Evolutionary conservation across 23 tunicate species (phyloP).

Genomic region (Styela plicata): DNA sequence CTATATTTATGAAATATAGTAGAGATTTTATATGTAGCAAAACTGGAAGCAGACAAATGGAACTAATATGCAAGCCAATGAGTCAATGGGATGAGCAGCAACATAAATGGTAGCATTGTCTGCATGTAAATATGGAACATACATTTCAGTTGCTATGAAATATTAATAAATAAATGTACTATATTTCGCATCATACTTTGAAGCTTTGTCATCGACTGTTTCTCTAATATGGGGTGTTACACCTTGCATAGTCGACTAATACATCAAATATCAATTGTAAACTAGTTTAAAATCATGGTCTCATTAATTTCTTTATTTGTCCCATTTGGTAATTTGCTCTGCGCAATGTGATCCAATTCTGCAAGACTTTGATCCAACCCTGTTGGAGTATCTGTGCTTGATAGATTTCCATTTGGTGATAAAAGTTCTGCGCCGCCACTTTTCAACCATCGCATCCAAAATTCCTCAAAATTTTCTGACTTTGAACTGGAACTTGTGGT

Average conservation of each 20-base stretch:
- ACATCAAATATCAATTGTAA: too few species aligned
- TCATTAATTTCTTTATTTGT: conserved; percentile 1
- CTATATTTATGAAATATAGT: too few species aligned
- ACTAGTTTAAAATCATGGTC: neutral
- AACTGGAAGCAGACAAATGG: neutral
- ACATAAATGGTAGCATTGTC: neutral
- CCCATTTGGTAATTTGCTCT: neutral
- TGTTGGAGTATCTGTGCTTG: neutral
- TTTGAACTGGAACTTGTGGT: conserved; percentile 8
- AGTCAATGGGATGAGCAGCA: too few species aligned
- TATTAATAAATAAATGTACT: too few species aligned
- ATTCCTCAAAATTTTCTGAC: conserved; percentile 24
- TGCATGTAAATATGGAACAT: neutral
- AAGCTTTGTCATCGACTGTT: too few species aligned
- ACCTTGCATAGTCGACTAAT: too few species aligned
- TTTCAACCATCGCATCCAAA: conserved; percentile 28
- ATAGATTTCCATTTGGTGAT: neutral
- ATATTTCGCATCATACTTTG: too few species aligned
- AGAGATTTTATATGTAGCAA: too few species aligned
- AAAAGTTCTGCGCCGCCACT: conserved; percentile 17
- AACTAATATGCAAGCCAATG: neutral
- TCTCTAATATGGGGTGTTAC: too few species aligned
- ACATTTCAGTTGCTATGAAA: neutral
- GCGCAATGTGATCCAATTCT: conserved; percentile 2
- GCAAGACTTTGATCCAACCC: neutral